Base-by-base conservation (phyloP, 2,797 vertebrate genomes). In the Helarctos malayanus region DNA sequence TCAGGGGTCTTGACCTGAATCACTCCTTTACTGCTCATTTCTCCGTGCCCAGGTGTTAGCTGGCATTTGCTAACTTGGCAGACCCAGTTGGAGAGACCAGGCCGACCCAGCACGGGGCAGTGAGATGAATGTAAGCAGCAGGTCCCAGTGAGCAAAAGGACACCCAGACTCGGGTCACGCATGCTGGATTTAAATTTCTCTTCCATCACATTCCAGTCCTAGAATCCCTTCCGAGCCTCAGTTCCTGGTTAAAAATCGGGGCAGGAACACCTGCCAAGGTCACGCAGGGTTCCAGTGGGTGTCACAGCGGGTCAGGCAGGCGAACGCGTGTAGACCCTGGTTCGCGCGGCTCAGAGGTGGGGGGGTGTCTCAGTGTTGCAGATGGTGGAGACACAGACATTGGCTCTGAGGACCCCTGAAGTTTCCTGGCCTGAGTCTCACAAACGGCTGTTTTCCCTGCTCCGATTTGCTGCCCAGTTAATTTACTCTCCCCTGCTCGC, bases 401-500 rank as follows among this genome's bases (percentile, higher is more conserved):
- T 0, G 5, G 23, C 38, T 19, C 21, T 69, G 49, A 75, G 81
- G 84, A 61, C n/a, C 47, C 35, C n/a, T 32, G 12, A 90, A 11
- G 6, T 59, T 68, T 92, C 73, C 81, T 32, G 41, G 78, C 73
- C 61, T 32, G n/a, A 84, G 18, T 49, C 56, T 73, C 75, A 59
- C 41, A n/a, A 81, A 45, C 11, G 16, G 76, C 86, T 65, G 16
- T 75, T 96, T 63, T 86, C 32, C 75, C 52, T 65, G 63, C 65
- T 89, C 78, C n/a, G 56, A 91, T 79, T 93, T 93, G 69, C 92
- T 75, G 59, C 63, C 54, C 71, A 57, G 32, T 93, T 97, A 63
- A 83, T 83, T 83, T 41, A 49, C 45, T 90, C 29, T 94, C n/a
- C 29, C 27, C 21, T 5, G 15, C 29, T 73, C 9, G 35, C 35